Evolutionary conservation across 2,888 invertebrate species (phyloP).

Genomic region (Oscheius onirici): DNA sequence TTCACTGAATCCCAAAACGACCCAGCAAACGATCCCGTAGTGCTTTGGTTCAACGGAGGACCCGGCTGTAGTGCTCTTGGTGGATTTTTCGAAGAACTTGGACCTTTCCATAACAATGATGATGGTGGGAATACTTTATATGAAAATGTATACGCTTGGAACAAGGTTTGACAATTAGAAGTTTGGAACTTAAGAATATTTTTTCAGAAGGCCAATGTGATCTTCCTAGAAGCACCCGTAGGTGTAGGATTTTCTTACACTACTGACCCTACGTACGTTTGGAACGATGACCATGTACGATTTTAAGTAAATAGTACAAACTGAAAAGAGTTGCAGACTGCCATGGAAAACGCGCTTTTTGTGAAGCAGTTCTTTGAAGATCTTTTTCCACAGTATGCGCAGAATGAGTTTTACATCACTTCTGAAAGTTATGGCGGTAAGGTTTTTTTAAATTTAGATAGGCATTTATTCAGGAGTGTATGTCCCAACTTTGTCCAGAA

Average conservation of each 20-base stretch:
- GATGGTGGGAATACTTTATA: slow-evolving; percentile 53
- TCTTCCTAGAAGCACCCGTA: slow-evolving; percentile 76
- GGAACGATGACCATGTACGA: slow-evolving; percentile 57
- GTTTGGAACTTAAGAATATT: too few relatives aligned
- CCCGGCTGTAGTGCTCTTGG: slow-evolving; percentile 44
- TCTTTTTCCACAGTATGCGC: slow-evolving; percentile 73
- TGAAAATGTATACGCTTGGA: slow-evolving; percentile 64
- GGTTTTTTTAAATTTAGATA: too few relatives aligned
- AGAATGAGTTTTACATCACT: slow-evolving; percentile 72
- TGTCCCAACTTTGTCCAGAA: slow-evolving; percentile 70
- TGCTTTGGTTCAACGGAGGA: slow-evolving; percentile 61
- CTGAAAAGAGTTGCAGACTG: slow-evolving; percentile 69
- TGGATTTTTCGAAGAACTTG: slow-evolving; percentile 73
- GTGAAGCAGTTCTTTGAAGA: slow-evolving; percentile 72
- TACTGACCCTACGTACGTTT: slow-evolving; percentile 71
- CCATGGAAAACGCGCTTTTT: slow-evolving; percentile 73
- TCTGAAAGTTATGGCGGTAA: slow-evolving; percentile 61
- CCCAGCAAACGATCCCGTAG: slow-evolving; percentile 45
- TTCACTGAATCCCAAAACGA: slow-evolving; percentile 47
- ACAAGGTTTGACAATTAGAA: slow-evolving; percentile 56
- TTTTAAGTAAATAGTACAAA: not conserved
- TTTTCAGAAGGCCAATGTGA: slow-evolving; percentile 67
- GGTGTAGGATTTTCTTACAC: slow-evolving; percentile 76
- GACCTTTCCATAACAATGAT: slow-evolving; percentile 70
- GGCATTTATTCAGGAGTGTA: slow-evolving; percentile 72